Evolutionary conservation across 2,113 vertebrate genomes (phyloP), one percentile per base, ranked within the genome.

Genomic region (Psammodynastes pulverulentus): DNA sequence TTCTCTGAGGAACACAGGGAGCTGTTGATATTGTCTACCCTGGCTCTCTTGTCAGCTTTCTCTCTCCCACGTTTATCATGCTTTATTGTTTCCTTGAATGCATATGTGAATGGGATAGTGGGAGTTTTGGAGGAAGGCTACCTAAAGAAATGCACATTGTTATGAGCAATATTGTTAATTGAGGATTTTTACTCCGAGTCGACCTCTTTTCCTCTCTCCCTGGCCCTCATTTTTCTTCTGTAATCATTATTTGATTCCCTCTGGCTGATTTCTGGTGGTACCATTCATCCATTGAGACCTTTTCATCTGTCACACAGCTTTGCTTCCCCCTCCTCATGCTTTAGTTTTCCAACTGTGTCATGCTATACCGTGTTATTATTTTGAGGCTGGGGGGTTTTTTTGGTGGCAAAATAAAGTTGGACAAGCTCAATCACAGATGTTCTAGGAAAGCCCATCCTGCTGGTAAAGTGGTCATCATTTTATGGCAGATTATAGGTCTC

Each of bases 211-310:
- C 95, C 96, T 90, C 92, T 67, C 88, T 85, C 56, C 53, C 94
- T 92, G 96, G 96, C 97, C 96, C 96, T 98, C 97, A 97, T 97
- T 98, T 98, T 98, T 98, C 97, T 98, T 98, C 96, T 96, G 87
- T 97, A 98, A 98, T 98, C 96, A 97, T 98, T 96, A 97, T 97
- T 96, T 97, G 96, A 97, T 97, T 98, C 97, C 98, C 98, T 96
- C 97, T 97, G 98, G 98, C 97, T 97, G 96, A 97, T 98, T 97
- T 97, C 97, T 97, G 96, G 97, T 98, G 97, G 97, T 97, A 97
- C 97, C 97, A 98, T 99, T 98, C 98, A 98, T 98, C 98, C 98
- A 97, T 97, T 97, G 97, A 98, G 98, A 98, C 97, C 98, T 98
- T 98, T 98, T 98, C 98, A 98, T 98, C 98, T 98, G 97, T 98